Conservation (phyloP, 1,140 invertebrate species). For the Drosophila triauraria region DNA sequence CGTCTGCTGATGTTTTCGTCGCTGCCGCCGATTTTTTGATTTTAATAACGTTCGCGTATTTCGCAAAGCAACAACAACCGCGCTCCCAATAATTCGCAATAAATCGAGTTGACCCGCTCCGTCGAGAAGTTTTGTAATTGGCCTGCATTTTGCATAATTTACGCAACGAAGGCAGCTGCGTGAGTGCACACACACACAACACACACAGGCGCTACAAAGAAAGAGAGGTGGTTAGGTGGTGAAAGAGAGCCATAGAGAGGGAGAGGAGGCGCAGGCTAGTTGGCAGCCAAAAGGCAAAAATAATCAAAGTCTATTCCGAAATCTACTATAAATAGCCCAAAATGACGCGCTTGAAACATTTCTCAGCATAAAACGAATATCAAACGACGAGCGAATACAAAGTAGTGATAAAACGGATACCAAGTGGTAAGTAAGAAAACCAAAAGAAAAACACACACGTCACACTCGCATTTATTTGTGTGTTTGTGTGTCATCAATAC, state of each 20-base stretch:
- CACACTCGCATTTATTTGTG: conserved; percentile 31
- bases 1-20: conserved; percentile 39
- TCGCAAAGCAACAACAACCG: conserved; percentile 12
- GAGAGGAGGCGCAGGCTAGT: conserved; percentile 53
- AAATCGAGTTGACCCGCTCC: not conserved
- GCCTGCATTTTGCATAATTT: conserved; percentile 64
- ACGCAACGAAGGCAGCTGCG: conserved; percentile 68
- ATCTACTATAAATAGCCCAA: conserved; percentile 69
- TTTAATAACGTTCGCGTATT: conserved; percentile 42
- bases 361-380: conserved; percentile 39
- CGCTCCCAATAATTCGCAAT: conserved; percentile 10
- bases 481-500: conserved; percentile 43
- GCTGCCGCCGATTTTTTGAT: conserved; percentile 31
- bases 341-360: conserved; percentile 83
- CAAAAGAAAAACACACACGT: conserved; percentile 25
- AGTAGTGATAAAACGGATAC: conserved; percentile 13
- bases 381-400: conserved; percentile 39
- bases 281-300: conserved; percentile 53
- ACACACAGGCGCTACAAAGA: not conserved
- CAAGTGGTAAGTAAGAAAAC: conserved; percentile 43
- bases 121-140: conserved; percentile 21
- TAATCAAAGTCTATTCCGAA: conserved; percentile 73
- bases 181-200: conserved; percentile 32
- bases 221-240: conserved; percentile 26
- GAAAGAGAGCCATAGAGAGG: conserved; percentile 13